A percentile compares a stretch with the other conserved stretches of the same genome.
These are phyloP conservation scores for Bucorvus abyssinicus DNA, from an alignment of 2,797 vertebrate genomes.

Conservation along the genomic window DNA sequence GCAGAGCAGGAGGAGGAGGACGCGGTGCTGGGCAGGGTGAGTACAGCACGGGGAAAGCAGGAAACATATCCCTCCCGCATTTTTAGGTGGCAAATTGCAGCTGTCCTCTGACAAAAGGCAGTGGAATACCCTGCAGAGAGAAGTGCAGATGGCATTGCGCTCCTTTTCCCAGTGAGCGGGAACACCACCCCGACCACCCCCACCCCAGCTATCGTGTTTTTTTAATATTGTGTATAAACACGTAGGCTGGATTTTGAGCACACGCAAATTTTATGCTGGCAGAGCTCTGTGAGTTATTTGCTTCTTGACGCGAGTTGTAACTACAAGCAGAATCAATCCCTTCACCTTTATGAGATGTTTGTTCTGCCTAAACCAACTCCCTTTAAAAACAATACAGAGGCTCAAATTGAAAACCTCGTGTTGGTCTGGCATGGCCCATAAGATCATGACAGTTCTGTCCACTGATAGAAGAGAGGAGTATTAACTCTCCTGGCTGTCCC, in stretches of 20 bases:
- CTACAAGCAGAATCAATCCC: constrained; percentile 6
- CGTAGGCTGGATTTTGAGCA: neutral
- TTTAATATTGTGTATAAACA: neutral
- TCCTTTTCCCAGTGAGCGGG: neutral
- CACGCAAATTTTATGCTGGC: constrained; percentile 17
- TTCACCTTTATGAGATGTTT: neutral
- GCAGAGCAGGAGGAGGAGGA: neutral
- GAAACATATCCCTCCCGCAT: neutral
- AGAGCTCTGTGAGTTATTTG: neutral
- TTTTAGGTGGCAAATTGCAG: neutral
- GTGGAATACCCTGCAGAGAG: neutral
- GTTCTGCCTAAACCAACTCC: neutral
- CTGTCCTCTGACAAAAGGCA: neutral
- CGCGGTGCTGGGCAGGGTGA: neutral
- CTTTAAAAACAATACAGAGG: neutral
- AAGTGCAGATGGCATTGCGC: neutral
- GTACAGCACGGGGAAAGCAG: neutral
- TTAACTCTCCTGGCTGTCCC: neutral
- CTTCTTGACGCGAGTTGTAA: neutral
- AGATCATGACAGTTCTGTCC: neutral
- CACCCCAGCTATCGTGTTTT: neutral
- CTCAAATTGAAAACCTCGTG: neutral
- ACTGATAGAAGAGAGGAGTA: neutral
- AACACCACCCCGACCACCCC: neutral
- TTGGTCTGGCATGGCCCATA: neutral